These are phyloP conservation scores for Tolmerus cingulatus DNA, from an alignment of 2,888 invertebrate species.

Conservation along the genomic window DNA sequence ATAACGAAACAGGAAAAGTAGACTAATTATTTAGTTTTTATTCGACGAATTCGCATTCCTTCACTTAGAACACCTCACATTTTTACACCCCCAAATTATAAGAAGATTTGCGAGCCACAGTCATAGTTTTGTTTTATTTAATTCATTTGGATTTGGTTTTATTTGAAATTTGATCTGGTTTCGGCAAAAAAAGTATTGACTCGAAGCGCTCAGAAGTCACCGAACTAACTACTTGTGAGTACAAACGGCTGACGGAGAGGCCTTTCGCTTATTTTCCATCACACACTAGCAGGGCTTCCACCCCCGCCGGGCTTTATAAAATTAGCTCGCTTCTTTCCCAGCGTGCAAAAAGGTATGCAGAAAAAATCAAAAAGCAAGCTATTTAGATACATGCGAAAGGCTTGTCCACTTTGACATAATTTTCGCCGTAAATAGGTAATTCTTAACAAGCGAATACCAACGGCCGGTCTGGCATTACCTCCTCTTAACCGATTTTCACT, in stretches of 20 bases:
- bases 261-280: slow-evolving; percentile 2
- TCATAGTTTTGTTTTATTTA: neutral
- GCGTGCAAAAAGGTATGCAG: neutral
- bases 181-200: neutral
- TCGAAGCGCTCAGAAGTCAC: neutral
- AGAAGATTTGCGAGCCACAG: neutral
- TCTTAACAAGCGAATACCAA: neutral
- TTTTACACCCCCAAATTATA: neutral
- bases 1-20: neutral
- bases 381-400: neutral
- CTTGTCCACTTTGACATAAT: slow-evolving; percentile 14
- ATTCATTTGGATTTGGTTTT: neutral
- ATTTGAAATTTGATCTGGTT: slow-evolving; percentile 20
- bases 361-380: neutral
- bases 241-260: neutral
- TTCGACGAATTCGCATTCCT: neutral
- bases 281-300: neutral
- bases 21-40: neutral
- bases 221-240: slow-evolving; percentile 4
- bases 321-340: neutral
- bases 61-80: neutral
- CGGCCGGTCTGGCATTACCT: neutral
- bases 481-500: slow-evolving; percentile 29
- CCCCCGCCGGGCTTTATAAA: neutral
- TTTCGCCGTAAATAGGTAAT: neutral